Evolutionary conservation across 2,113 vertebrate genomes (phyloP).

Genomic region (Cynoglossus semilaevis): DNA sequence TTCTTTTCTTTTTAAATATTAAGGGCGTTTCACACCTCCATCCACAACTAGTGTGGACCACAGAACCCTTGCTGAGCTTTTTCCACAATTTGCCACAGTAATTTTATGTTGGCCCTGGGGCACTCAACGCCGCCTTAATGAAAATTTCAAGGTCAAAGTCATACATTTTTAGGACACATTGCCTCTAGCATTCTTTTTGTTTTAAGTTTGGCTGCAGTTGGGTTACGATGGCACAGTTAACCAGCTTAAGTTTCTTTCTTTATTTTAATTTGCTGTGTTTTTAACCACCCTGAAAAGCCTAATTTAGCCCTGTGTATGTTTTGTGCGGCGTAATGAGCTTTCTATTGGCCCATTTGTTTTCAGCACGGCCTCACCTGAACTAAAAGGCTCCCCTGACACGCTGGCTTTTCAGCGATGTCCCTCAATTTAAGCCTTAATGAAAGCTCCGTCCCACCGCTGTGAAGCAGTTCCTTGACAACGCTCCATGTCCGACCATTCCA

Average conservation of each 20-base stretch:
- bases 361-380: conserved; percentile 51
- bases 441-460: conserved; percentile 63
- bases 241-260: conserved; percentile 13
- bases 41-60: too few species aligned
- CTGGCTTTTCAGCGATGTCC: conserved; percentile 53
- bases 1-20: too few species aligned
- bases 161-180: too few species aligned
- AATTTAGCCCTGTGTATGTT: conserved; percentile 30
- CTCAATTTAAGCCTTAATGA: conserved; percentile 71
- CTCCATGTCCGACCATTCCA: conserved; percentile 51
- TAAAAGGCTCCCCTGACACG: conserved; percentile 59
- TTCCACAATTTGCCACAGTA: too few species aligned
- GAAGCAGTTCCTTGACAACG: conserved; percentile 66
- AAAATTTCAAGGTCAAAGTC: too few species aligned
- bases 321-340: conserved; percentile 57
- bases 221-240: conserved; percentile 14
- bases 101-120: too few species aligned
- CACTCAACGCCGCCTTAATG: too few species aligned
- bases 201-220: too few species aligned
- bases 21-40: too few species aligned
- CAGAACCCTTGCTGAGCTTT: too few species aligned
- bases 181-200: too few species aligned
- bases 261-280: conserved; percentile 10
- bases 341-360: conserved; percentile 57
- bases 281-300: conserved; percentile 10